Base-by-base conservation (phyloP, 2,113 vertebrate genomes). In the Planiliza haematocheilus region DNA sequence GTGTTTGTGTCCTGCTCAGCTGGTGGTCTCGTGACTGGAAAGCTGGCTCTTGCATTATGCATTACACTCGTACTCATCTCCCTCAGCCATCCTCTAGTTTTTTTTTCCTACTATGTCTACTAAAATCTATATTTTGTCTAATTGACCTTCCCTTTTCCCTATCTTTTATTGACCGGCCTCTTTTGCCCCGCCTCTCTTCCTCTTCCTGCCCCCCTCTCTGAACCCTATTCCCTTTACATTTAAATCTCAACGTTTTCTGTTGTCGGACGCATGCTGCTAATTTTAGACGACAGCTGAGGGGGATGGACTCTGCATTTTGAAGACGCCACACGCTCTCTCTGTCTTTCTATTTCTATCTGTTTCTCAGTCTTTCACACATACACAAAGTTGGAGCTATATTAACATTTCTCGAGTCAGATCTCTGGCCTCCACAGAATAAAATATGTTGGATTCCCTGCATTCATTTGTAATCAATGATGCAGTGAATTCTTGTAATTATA, bases 1-100 rank as follows among this genome's bases (percentile, higher is more conserved):
- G 52, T 36, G 39, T 52, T 17, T 42, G 41, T 18, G 42, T 30
- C n/a, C 37, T n/a, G 21, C 70, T 74, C 59, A 71, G 82, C 71
- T 39, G 74, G 84, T 71, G 70, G 73, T 75, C 78, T 76, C 16
- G 65, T 71, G 63, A 73, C 59, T 58, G 64, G 38, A 82, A 82
- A 77, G 57, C 53, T 79, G 83, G 74, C 68, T 66, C 66, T 21
- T 89, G 61, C 68, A 89, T 81, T 77, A 85, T 86, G 82, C 79
- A 85, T 83, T 48, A 64, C 55, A 52, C 39, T 30, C 21, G 56
- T 11, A 1, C 52, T 62, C 42, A 13, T 20, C 41, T 59, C 17
- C 34, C 59, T 45, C 53, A 16, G 20, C 50, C 62, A 21, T 41
- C 46, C 12, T 17, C 55, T 4, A 24, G 36, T 51, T 17, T 17